phyloP scores from a whole-genome alignment of 2,797 vertebrate species.

The Enteromius mattozi region DNA sequence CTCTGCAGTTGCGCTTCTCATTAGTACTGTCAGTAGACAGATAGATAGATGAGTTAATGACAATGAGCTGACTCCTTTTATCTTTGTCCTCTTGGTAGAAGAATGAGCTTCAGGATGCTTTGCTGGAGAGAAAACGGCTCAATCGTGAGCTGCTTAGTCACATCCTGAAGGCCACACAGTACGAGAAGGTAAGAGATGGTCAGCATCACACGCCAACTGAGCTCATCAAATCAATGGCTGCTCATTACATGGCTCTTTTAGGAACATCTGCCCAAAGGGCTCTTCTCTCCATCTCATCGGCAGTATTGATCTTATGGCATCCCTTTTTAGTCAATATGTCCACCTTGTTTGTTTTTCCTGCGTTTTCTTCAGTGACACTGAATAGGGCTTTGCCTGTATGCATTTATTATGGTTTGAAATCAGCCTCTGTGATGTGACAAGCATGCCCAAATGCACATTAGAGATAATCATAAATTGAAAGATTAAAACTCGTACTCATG shows the following conservation, averaged over 20 bases:
- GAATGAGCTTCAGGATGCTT: slow-evolving; percentile 80
- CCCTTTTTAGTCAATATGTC: slow-evolving; percentile 42
- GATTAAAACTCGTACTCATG: background rate
- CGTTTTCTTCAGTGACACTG: slow-evolving; percentile 11
- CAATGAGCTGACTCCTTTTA: background rate
- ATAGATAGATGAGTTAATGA: background rate
- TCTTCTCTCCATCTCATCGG: slow-evolving; percentile 36
- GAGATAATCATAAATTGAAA: slow-evolving; percentile 11
- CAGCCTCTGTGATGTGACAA: background rate
- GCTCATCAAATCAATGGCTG: slow-evolving; percentile 60
- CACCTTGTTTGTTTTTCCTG: slow-evolving; percentile 50
- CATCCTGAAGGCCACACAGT: slow-evolving; percentile 74
- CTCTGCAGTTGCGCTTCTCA: background rate
- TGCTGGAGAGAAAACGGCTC: slow-evolving; percentile 76
- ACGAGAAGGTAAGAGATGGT: slow-evolving; percentile 80
- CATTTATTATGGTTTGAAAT: slow-evolving; percentile 36
- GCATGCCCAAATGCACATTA: background rate
- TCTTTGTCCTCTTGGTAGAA: slow-evolving; percentile 72
- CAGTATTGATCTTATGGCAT: slow-evolving; percentile 42
- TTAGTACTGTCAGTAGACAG: too few species aligned
- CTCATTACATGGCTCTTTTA: slow-evolving; percentile 51
- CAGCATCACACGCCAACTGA: slow-evolving; percentile 13
- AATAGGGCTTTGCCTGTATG: slow-evolving; percentile 21
- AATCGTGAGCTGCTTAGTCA: slow-evolving; percentile 77
- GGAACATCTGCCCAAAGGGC: slow-evolving; percentile 33